Evolutionary conservation across 2,797 vertebrate genomes (phyloP), one percentile per base, ranked within the genome.

Genomic region (Leptatherina wallacei): DNA sequence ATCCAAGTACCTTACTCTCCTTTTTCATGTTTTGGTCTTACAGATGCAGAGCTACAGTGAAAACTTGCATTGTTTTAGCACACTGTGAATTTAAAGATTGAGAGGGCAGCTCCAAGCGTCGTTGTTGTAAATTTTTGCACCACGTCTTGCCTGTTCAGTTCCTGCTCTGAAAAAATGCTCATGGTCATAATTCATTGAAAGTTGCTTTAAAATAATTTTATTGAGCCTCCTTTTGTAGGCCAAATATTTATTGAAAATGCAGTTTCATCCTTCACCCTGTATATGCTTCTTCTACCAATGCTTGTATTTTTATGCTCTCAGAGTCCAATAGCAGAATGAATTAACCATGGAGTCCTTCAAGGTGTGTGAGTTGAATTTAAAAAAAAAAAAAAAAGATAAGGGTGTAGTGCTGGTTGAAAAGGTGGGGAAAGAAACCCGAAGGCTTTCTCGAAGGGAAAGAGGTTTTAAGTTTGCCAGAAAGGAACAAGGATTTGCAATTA

Each of bases 401-500:
- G 64, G 59, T 64, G 73, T 65, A 75, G 36, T 79, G 73, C 42
- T 69, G 73, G 64, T 67, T 80, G 47, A 54, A 73, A 64, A 69
- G 47, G 68, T 63, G 62, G 44, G 8, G 49, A 60, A 30, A 75
- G 49, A 62, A 68, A 79, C 80, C 86, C 9, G 9, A 65, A 84
- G 84, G 78, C 75, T 68, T 55, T 74, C 65, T 83, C 55, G 54
- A 55, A 78, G 79, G 75, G 68, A 79, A 70, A 68, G 30, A 73
- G 70, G 69, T 75, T 90, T 86, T 33, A 71, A 65, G 54, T 66
- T 78, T 78, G 29, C 57, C 65, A 88, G 83, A 68, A 77, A 80
- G 62, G 83, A 88, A 88, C 82, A 87, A 66, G 73, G 61, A 59
- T 90, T 90, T 88, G 81, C 85, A 90, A 91, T 92, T 92, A 92